These are phyloP conservation scores for Albula glossodonta DNA, from an alignment of 2,113 vertebrate species.

Conservation along the genomic window DNA sequence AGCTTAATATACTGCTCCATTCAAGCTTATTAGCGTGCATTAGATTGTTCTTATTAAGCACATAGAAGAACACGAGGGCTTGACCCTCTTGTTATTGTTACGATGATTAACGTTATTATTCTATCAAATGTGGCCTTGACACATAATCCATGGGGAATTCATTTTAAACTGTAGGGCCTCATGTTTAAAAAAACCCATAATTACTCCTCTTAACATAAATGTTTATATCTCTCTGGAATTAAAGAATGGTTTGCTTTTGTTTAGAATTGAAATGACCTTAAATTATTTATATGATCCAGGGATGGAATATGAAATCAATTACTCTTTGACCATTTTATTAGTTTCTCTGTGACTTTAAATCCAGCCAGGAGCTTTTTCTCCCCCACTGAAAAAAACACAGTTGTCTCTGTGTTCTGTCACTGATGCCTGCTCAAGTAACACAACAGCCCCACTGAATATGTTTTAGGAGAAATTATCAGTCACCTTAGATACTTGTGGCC, in stretches of 20 bases:
- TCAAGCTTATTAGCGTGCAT: background rate
- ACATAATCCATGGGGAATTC: slow-evolving; percentile 9
- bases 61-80: background rate
- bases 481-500: background rate
- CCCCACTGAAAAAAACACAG: background rate
- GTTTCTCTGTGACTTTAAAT: background rate
- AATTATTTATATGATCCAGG: background rate
- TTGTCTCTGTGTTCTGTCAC: background rate
- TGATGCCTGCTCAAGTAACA: background rate
- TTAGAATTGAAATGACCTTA: background rate
- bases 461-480: background rate
- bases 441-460: background rate
- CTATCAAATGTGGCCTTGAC: slow-evolving; percentile 4
- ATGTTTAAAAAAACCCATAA: background rate
- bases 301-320: slow-evolving; percentile 10
- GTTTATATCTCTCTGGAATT: background rate
- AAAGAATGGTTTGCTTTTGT: slow-evolving; percentile 10
- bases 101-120: slow-evolving; percentile 22
- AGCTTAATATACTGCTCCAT: background rate
- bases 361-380: background rate
- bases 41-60: background rate
- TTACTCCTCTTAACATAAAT: slow-evolving; percentile 4
- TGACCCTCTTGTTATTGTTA: slow-evolving; percentile 20
- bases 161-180: background rate
- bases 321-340: slow-evolving; percentile 34